phyloP scores from a whole-genome alignment of 1,140 invertebrate species.

The Aphelinus certus region DNA sequence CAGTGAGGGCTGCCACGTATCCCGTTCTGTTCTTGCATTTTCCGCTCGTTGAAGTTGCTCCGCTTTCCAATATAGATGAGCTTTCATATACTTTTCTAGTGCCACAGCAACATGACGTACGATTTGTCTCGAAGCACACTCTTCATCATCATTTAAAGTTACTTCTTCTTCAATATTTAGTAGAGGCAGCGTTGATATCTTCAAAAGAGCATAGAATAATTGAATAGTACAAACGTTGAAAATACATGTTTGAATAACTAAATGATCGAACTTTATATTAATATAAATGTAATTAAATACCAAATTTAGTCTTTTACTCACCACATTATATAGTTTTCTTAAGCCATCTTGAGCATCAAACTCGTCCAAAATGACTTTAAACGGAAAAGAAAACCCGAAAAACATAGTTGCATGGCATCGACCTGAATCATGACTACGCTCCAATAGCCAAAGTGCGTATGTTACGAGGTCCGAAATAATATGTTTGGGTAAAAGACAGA shows the following conservation, averaged over 20 bases:
- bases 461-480: constrained; percentile 82
- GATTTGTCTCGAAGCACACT: constrained; percentile 92
- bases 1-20: constrained; percentile 61
- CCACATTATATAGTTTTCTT: constrained; percentile 91
- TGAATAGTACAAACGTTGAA: constrained; percentile 3
- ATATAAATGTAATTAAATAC: constrained; percentile 15
- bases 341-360: constrained; percentile 94
- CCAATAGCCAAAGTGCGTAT: constrained; percentile 92
- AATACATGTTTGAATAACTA: neutral
- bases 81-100: constrained; percentile 91
- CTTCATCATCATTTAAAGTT: constrained; percentile 86
- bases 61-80: constrained; percentile 86
- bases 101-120: constrained; percentile 92
- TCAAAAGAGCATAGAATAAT: constrained; percentile 38
- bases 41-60: constrained; percentile 79
- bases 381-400: constrained; percentile 92
- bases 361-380: constrained; percentile 88
- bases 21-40: constrained; percentile 60
- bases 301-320: constrained; percentile 59
- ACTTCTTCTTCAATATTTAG: constrained; percentile 76
- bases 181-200: constrained; percentile 87
- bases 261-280: constrained; percentile 16
- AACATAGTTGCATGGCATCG: constrained; percentile 98
- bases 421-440: constrained; percentile 95
- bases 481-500: constrained; percentile 84